These are phyloP conservation scores for Ceratina australensis DNA, from an alignment of 1,140 invertebrate genomes.

Conservation along the genomic window DNA sequence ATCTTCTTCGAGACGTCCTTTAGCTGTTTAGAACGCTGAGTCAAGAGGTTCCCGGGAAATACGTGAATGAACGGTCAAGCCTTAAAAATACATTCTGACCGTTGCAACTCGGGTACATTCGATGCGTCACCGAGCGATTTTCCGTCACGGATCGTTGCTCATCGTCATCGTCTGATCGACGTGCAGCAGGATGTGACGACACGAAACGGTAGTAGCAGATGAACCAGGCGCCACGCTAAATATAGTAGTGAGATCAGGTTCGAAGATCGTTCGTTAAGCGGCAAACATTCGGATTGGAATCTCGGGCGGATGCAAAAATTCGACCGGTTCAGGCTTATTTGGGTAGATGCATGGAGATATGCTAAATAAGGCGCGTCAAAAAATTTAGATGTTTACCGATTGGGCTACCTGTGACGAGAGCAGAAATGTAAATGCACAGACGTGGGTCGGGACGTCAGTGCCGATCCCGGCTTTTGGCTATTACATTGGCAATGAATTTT, in stretches of 20 bases:
- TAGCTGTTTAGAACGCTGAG: slow-evolving; percentile 32
- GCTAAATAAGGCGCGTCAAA: not conserved
- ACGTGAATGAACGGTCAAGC: slow-evolving; percentile 42
- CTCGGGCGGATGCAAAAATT: not conserved
- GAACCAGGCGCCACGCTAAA: not conserved
- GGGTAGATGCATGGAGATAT: not conserved
- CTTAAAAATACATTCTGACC: slow-evolving; percentile 52
- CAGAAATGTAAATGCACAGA: not conserved
- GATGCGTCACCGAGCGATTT: slow-evolving; percentile 44
- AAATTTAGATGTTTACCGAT: too few species aligned
- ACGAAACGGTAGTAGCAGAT: not conserved
- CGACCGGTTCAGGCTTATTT: slow-evolving; percentile 1
- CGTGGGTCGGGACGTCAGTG: not conserved
- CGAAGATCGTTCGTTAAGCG: slow-evolving; percentile 11
- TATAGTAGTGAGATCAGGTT: not conserved
- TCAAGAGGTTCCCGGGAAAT: slow-evolving; percentile 51
- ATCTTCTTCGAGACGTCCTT: slow-evolving; percentile 8
- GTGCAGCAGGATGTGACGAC: not conserved
- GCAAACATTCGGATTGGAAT: not conserved
- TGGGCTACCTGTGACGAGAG: not conserved
- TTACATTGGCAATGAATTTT: slow-evolving; percentile 1
- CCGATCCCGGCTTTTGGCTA: not conserved
- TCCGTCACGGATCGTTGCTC: slow-evolving; percentile 7
- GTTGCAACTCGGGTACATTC: slow-evolving; percentile 1
- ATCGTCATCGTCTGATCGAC: slow-evolving; percentile 37